phyloP scores from a whole-genome alignment of 2,888 invertebrate genomes.

The Parnassius glacialis region DNA sequence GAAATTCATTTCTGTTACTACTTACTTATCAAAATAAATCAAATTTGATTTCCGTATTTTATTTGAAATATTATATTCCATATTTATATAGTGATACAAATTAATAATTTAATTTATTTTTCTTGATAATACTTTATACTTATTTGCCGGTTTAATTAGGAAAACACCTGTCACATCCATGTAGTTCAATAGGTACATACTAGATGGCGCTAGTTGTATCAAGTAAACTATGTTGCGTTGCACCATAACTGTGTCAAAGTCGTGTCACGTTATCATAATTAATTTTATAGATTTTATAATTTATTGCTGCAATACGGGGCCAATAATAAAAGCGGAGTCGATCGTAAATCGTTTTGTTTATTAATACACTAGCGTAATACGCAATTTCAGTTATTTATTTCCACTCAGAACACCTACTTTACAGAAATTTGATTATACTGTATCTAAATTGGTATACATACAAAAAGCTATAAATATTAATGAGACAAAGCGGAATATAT shows the following conservation, averaged over 20 bases:
- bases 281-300: slow-evolving; percentile 54
- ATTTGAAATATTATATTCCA: too few relatives aligned
- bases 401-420: background rate
- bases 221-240: slow-evolving; percentile 21
- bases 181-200: slow-evolving; percentile 37
- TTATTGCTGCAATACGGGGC: slow-evolving; percentile 51
- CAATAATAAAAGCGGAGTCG: slow-evolving; percentile 44
- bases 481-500: slow-evolving; percentile 4
- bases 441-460: slow-evolving; percentile 3
- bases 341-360: slow-evolving; percentile 31
- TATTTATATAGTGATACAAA: too few relatives aligned
- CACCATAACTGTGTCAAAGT: slow-evolving; percentile 58
- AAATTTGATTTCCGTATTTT: too few relatives aligned
- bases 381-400: slow-evolving; percentile 21
- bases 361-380: slow-evolving; percentile 19
- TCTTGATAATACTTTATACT: too few relatives aligned
- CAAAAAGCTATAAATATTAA: slow-evolving; percentile 1
- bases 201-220: slow-evolving; percentile 60
- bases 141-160: background rate
- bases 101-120: too few relatives aligned
- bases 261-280: slow-evolving; percentile 52
- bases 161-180: slow-evolving; percentile 5
- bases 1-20: too few relatives aligned
- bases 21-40: too few relatives aligned
- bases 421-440: slow-evolving; percentile 12